Evolutionary conservation across 2,797 vertebrate species (phyloP).

Genomic region (Dendrocincla fuliginosa): DNA sequence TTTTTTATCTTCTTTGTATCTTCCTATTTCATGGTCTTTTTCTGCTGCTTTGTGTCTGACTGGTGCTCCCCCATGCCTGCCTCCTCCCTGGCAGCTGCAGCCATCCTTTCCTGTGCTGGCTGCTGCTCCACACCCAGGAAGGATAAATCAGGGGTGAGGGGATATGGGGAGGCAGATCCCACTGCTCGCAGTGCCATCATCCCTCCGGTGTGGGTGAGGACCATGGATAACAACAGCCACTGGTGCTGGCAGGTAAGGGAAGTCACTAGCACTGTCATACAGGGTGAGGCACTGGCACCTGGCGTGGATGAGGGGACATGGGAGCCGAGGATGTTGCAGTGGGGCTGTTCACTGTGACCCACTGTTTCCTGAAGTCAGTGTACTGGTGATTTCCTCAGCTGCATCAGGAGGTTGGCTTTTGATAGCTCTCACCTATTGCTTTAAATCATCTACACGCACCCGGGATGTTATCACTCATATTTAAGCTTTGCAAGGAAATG

Average conservation of each 20-base stretch:
- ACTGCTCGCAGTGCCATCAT: accelerated
- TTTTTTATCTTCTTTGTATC: neutral
- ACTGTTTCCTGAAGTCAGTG: neutral
- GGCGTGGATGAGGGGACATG: accelerated
- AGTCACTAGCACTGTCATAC: neutral
- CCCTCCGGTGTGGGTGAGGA: accelerated
- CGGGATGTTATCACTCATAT: neutral
- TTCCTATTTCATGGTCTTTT: neutral
- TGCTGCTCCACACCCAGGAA: neutral
- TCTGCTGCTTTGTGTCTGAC: neutral
- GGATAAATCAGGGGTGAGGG: neutral
- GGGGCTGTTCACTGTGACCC: neutral
- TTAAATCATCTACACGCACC: neutral
- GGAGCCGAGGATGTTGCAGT: neutral
- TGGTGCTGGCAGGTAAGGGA: neutral
- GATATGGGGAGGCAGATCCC: neutral
- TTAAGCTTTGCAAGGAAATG: neutral
- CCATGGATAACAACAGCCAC: accelerated
- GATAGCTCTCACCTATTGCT: neutral
- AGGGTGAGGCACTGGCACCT: neutral
- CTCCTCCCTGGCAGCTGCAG: neutral
- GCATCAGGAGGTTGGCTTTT: neutral
- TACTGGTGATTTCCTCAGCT: neutral
- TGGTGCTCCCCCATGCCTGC: accelerated
- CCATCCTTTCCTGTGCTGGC: neutral